Percentiles rank a stretch among this genome's conserved stretches.
These are phyloP conservation scores for Drosophila yakuba DNA, from an alignment of 1,140 invertebrate species.

Conservation along the genomic window DNA sequence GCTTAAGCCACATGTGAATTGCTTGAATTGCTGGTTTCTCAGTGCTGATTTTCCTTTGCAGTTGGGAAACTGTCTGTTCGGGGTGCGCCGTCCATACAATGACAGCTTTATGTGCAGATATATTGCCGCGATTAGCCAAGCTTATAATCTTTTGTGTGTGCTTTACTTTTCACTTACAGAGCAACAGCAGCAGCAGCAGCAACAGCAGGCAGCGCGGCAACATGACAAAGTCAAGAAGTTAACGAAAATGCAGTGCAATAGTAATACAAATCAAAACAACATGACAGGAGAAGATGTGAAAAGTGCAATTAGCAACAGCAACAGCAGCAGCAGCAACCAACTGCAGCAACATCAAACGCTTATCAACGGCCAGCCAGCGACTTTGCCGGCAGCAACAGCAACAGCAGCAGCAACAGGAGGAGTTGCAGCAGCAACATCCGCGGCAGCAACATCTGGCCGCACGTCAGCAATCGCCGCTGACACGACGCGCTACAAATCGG, in stretches of 20 bases:
- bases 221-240: slow-evolving; percentile 75
- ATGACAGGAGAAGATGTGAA: slow-evolving; percentile 82
- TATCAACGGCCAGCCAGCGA: slow-evolving; percentile 63
- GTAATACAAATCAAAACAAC: slow-evolving; percentile 83
- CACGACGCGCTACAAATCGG: slow-evolving; percentile 80
- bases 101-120: slow-evolving; percentile 62
- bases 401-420: slow-evolving; percentile 32
- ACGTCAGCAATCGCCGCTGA: slow-evolving; percentile 76
- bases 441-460: slow-evolving; percentile 42
- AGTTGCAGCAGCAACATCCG: slow-evolving; percentile 16
- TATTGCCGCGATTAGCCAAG: slow-evolving; percentile 43
- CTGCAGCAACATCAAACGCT: slow-evolving; percentile 62
- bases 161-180: slow-evolving; percentile 47
- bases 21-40: neutral
- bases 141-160: neutral
- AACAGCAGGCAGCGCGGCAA: slow-evolving; percentile 49
- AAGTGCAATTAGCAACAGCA: slow-evolving; percentile 78
- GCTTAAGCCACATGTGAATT: slow-evolving; percentile 51
- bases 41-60: slow-evolving; percentile 10
- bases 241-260: slow-evolving; percentile 76
- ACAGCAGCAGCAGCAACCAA: slow-evolving; percentile 45
- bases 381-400: slow-evolving; percentile 39
- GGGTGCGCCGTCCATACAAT: slow-evolving; percentile 41
- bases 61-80: slow-evolving; percentile 57
- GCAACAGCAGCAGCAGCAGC: slow-evolving; percentile 36